Percentiles rank a stretch among this genome's conserved stretches.
Evolutionary conservation across 1,140 invertebrate genomes (phyloP).

Genomic region (Parasteatoda tepidariorum): DNA sequence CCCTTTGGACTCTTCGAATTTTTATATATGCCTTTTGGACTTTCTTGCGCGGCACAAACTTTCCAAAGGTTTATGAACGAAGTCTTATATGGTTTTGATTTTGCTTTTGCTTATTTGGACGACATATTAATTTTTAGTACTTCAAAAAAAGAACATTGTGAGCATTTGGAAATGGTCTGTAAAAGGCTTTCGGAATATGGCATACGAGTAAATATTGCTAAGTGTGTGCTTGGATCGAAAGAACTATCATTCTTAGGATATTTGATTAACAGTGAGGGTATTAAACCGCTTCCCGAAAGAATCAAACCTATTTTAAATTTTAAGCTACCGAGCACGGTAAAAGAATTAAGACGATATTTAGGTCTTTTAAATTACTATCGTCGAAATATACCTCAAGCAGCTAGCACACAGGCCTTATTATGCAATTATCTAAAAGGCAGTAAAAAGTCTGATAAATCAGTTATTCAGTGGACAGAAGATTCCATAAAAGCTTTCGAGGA

Average conservation of each 20-base stretch:
- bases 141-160: conserved; percentile 65
- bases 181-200: conserved; percentile 64
- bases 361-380: conserved; percentile 69
- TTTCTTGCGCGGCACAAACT: conserved; percentile 16
- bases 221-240: conserved; percentile 35
- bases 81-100: not conserved
- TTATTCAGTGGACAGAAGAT: conserved; percentile 49
- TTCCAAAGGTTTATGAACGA: conserved; percentile 45
- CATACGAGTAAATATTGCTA: conserved; percentile 65
- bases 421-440: not conserved
- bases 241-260: conserved; percentile 44
- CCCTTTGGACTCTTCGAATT: conserved; percentile 28
- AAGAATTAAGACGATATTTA: conserved; percentile 66
- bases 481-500: conserved; percentile 65
- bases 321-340: conserved; percentile 64
- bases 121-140: conserved; percentile 69
- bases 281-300: conserved; percentile 9
- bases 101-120: conserved; percentile 20
- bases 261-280: conserved; percentile 13
- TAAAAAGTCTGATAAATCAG: not conserved
- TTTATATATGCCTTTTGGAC: not conserved
- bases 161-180: conserved; percentile 67
- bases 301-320: conserved; percentile 29
- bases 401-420: not conserved
- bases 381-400: conserved; percentile 1